Base-by-base conservation (phyloP, 2,797 vertebrate genomes). In the Neosilurus hyrtlii region DNA sequence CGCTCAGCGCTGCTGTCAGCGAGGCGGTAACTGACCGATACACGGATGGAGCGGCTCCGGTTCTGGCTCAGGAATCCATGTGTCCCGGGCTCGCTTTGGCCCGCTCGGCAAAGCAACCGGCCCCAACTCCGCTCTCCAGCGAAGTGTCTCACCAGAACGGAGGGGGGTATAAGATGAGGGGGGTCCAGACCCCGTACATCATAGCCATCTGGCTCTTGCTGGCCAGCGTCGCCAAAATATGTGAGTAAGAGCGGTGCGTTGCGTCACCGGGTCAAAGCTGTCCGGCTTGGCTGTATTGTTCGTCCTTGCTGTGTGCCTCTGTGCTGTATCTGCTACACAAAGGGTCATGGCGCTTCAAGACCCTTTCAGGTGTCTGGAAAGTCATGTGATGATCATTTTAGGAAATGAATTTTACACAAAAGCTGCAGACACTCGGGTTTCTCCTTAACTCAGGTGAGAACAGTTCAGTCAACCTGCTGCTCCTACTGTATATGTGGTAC, bases 151-250 rank as follows among this genome's bases (percentile, higher is more conserved):
- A 89, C 7, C 90, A 90, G 89, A 90, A 91, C 89, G 92, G 92
- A 54, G 93, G 93, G 7, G 93, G 94, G 52, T 94, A 87, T 89
- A 89, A 92, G 90, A 95, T 98, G 85, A n/a, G n/a, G n/a, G n/a
- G n/a, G n/a, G 97, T 96, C 22, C 96, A 98, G 92, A 96, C 94
- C 0, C 97, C 97, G 1, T 99, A 96, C 92, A 92, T 97, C 91
- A 97, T 97, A 89, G 96, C 96, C 65, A 94, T 94, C 82, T 98
- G 97, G 97, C 96, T 98, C 22, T 93, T 98, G 93, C 94, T 98
- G 91, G 97, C 97, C 92, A 98, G 97, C 86, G 91, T 96, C 90
- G 97, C 97, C 83, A 99, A 99, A 92, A 97, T 99, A 89, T 88
- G 97, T 99, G 89, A 97, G 97, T 96, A 30, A 30, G 56, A 14